These are phyloP conservation scores for Trichonephila clavata DNA, from an alignment of 1,140 invertebrate genomes.

Conservation along the genomic window DNA sequence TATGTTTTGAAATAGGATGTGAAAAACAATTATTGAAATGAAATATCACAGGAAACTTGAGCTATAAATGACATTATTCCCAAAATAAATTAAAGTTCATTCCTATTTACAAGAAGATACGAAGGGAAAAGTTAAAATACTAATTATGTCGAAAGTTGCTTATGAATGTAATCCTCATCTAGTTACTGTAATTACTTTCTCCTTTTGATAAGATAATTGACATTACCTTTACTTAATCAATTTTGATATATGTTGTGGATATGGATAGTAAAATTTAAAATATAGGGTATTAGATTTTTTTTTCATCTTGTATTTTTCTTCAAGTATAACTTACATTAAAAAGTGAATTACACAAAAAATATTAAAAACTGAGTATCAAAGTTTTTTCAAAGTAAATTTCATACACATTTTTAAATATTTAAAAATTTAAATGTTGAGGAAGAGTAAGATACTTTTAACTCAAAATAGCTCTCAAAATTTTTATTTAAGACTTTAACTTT, in stretches of 20 bases:
- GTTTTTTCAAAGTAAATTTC: no score
- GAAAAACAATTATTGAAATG: background rate
- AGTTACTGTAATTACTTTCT: background rate
- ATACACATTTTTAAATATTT: no score
- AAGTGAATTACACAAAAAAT: no score
- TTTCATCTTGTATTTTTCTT: no score
- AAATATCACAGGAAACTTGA: background rate
- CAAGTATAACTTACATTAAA: no score
- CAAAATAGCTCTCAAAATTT: no score
- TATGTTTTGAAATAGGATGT: background rate
- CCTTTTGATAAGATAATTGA: background rate
- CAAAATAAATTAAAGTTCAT: background rate
- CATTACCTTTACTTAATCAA: background rate
- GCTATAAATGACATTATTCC: background rate
- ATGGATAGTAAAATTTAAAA: background rate
- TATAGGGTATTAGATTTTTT: background rate
- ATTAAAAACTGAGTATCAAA: no score
- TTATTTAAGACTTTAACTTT: no score
- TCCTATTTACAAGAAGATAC: background rate
- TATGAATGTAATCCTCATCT: background rate
- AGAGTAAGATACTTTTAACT: no score
- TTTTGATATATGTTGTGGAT: background rate
- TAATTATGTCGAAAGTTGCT: background rate
- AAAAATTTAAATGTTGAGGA: no score
- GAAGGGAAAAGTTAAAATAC: background rate